Percentiles rank a stretch among this genome's conserved stretches.
These are phyloP conservation scores for Luperina testacea DNA, from an alignment of 2,888 invertebrate species.

Conservation along the genomic window DNA sequence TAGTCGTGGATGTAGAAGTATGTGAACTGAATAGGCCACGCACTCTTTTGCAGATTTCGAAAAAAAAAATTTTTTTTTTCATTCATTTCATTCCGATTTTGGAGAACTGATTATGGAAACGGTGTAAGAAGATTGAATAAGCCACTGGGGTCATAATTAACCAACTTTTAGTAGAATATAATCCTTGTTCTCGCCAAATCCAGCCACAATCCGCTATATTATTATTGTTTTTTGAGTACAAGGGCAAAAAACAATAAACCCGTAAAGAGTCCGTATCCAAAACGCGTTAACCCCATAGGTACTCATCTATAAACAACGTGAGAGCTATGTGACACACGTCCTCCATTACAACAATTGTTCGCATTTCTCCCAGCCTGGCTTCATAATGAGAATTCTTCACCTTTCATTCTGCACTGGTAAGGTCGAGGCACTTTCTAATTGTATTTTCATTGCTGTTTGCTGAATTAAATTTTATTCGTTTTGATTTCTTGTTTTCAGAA, in stretches of 20 bases:
- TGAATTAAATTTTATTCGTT: conserved; percentile 41
- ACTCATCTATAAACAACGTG: conserved; percentile 60
- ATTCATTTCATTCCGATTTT: too few relatives aligned
- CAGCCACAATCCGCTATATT: neutral
- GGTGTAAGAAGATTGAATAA: too few relatives aligned
- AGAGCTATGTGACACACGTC: conserved; percentile 61
- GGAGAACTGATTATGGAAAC: too few relatives aligned
- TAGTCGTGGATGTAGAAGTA: neutral
- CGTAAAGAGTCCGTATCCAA: conserved; percentile 29
- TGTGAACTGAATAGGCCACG: neutral
- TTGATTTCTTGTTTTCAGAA: conserved; percentile 8
- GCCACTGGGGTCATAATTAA: too few relatives aligned
- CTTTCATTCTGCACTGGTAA: conserved; percentile 52
- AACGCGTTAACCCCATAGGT: conserved; percentile 46
- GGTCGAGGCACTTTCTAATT: conserved; percentile 38
- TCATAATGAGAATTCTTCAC: conserved; percentile 80
- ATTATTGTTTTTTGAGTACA: neutral
- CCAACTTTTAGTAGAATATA: too few relatives aligned
- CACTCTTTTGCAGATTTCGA: too few relatives aligned
- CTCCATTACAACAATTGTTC: conserved; percentile 75
- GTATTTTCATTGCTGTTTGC: conserved; percentile 38
- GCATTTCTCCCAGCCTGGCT: conserved; percentile 67
- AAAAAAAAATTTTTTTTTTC: neutral
- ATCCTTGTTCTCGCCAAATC: too few relatives aligned
- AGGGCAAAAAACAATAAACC: neutral